Base-by-base conservation (phyloP, 1,140 invertebrate genomes). In the Vollenhovia emeryi region DNA sequence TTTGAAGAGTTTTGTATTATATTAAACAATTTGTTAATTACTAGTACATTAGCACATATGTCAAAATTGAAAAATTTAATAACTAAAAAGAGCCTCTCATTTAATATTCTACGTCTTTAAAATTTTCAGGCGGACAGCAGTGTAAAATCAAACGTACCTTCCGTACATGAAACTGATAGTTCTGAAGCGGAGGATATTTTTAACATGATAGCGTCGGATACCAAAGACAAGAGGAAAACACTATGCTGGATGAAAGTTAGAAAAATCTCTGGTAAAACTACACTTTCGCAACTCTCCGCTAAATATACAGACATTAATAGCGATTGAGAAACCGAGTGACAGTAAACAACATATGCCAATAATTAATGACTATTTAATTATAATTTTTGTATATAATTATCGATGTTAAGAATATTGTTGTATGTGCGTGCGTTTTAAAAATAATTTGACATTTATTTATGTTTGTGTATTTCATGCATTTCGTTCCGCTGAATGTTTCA, bases 211-310 rank as follows among this genome's bases (percentile, higher is more conserved):
- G 52, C 7, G 15, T 5, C 50, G 30, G 4, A 1, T 48, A 73
- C 5, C 18, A 8, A 66, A 68, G 59, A 30, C 45, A 64, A 18
- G 3, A 64, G 8, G 55, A 85, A 68, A 50, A 66, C 52, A 64
- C 76, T 66, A 11, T 27, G 75, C 30, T 85, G 86, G 82, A 87
- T 85, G 48, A 84, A 73, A 89, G 73, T 88, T 86, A 82, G 88
- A 89, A 87, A 84, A 91, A 88, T 87, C 71, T 85, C 84, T 75
- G 87, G 60, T 43, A 85, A 76, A 86, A 84, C 85, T 24, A 68
- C 84, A 40, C 60, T 91, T 8, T 62, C 33, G 9, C 40, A 11
- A 55, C 27, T 80, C 27, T 48, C n/a, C 4, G 1, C 6, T 74
- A 74, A 50, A 30, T 2, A 24, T 1, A 13, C 30, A 30, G n/a